phyloP scores from a whole-genome alignment of 2,888 invertebrate species.

The Liposcelis brunnea region DNA sequence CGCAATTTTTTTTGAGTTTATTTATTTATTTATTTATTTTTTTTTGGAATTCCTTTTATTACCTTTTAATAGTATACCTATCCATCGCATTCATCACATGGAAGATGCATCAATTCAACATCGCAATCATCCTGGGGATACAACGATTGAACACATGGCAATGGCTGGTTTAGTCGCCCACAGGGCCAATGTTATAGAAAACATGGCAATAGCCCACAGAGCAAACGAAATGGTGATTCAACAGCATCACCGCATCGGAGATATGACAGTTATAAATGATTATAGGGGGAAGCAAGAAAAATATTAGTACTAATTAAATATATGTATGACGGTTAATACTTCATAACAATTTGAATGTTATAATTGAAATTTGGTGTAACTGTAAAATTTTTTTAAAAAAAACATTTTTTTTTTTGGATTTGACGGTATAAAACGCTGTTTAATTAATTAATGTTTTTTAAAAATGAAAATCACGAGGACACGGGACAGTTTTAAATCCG shows the following conservation, averaged over 20 bases:
- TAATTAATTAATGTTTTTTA: too few relatives aligned
- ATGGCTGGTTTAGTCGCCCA: slow-evolving; percentile 3
- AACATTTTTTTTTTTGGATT: too few relatives aligned
- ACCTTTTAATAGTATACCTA: background rate
- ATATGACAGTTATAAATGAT: slow-evolving; percentile 5
- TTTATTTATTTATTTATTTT: too few relatives aligned
- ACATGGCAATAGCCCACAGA: background rate
- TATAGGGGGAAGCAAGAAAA: slow-evolving; percentile 6
- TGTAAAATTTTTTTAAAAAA: too few relatives aligned
- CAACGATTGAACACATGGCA: slow-evolving; percentile 6
- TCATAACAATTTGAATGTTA: too few relatives aligned
- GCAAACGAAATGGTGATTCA: slow-evolving; percentile 5
- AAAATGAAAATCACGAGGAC: too few relatives aligned
- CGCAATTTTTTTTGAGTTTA: too few relatives aligned
- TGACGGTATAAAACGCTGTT: too few relatives aligned
- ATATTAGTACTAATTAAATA: background rate
- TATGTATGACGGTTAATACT: too few relatives aligned
- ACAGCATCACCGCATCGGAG: background rate
- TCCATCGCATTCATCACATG: slow-evolving; percentile 4
- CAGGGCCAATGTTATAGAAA: slow-evolving; percentile 4
- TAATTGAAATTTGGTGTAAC: too few relatives aligned
- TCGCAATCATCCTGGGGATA: slow-evolving; percentile 1
- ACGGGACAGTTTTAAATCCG: too few relatives aligned
- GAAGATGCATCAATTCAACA: background rate
- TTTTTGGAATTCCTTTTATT: background rate